Conservation (phyloP, 2,888 invertebrate genomes). For the Cylindroiulus punctatus region DNA sequence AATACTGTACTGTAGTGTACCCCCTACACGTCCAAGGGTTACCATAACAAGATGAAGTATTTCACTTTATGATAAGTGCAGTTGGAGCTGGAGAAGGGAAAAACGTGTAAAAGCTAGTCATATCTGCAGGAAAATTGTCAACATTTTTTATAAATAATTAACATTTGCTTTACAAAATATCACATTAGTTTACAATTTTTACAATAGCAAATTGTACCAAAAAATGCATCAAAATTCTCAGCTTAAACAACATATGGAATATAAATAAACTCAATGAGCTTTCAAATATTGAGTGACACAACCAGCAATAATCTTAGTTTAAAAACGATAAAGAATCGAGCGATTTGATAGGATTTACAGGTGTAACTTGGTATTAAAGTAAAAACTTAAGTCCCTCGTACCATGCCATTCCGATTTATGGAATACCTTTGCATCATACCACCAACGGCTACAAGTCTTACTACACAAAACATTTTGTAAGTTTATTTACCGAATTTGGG, state of each 20-base stretch:
- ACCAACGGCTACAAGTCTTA: not conserved
- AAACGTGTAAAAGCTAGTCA: not conserved
- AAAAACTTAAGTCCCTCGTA: not conserved
- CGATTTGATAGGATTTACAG: not conserved
- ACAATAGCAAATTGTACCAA: not conserved
- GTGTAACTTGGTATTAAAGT: no score
- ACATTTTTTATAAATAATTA: conserved; percentile 30
- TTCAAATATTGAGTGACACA: not conserved
- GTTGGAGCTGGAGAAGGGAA: not conserved
- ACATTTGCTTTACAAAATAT: conserved; percentile 34
- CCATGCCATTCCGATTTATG: not conserved
- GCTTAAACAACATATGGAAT: not conserved
- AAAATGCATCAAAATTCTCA: not conserved
- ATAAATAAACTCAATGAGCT: not conserved
- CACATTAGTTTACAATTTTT: not conserved
- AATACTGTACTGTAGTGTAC: not conserved
- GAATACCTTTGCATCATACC: not conserved
- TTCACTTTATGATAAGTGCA: not conserved
- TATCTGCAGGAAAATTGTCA: not conserved
- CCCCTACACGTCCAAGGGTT: no score
- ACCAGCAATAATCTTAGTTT: not conserved
- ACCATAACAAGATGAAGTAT: no score
- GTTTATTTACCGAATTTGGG: not conserved
- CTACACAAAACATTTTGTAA: not conserved
- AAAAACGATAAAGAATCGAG: not conserved